Percentiles rank a stretch among this genome's conserved stretches.
Conservation (phyloP, 2,888 invertebrate species). For the Salticus scenicus region DNA sequence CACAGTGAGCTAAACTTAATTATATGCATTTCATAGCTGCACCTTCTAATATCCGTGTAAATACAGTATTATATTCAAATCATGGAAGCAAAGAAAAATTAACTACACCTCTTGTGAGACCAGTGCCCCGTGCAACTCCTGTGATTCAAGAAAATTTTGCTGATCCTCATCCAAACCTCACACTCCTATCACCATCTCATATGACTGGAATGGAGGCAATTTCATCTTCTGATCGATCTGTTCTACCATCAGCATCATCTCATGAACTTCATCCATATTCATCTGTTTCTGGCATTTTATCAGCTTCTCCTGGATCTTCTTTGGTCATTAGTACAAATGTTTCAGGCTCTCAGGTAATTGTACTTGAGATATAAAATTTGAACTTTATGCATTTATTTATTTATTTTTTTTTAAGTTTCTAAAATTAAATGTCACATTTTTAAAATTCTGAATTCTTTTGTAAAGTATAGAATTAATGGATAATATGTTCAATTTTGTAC, state of each 20-base stretch:
- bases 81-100: not conserved
- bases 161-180: not conserved
- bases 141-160: slow-evolving; percentile 2
- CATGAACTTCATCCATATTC: not conserved
- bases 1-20: too few species aligned
- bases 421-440: too few species aligned
- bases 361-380: too few species aligned
- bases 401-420: too few species aligned
- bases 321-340: not conserved
- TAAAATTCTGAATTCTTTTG: too few species aligned
- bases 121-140: slow-evolving; percentile 21
- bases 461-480: too few species aligned
- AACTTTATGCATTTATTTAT: too few species aligned
- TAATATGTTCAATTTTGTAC: too few species aligned
- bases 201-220: not conserved
- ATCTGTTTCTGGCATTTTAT: not conserved
- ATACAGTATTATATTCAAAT: slow-evolving; percentile 54
- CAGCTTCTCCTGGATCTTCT: not conserved
- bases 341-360: not conserved
- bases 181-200: not conserved
- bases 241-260: not conserved
- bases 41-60: slow-evolving; percentile 32
- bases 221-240: slow-evolving; percentile 1
- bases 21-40: not conserved
- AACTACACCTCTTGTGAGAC: slow-evolving; percentile 6